These are phyloP conservation scores for Liodrosophila aerea DNA, from an alignment of 2,888 invertebrate species.

Conservation along the genomic window DNA sequence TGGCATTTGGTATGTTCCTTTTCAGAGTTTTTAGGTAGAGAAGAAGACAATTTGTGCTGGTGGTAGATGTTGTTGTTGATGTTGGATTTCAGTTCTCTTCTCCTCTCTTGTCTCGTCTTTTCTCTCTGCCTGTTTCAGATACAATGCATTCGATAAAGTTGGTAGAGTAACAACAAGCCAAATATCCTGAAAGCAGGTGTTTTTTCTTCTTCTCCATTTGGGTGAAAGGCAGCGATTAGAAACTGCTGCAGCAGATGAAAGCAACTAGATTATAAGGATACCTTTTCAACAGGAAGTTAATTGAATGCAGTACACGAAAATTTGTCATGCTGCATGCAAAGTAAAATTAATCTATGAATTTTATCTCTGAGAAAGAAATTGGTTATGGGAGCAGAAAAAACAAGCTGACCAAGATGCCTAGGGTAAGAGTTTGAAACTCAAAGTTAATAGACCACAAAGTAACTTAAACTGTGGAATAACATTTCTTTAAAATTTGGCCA, in stretches of 20 bases:
- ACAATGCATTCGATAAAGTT: constrained; percentile 51
- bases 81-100: neutral
- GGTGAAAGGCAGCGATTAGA: constrained; percentile 40
- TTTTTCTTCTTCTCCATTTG: no score
- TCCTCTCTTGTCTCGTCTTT: constrained; percentile 5
- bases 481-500: no score
- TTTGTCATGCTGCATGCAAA: neutral
- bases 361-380: neutral
- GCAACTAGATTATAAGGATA: constrained; percentile 36
- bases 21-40: constrained; percentile 55
- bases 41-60: constrained; percentile 54
- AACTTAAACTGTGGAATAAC: no score
- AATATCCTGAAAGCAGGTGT: constrained; percentile 46
- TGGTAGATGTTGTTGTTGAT: constrained; percentile 19
- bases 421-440: no score
- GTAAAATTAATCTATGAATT: neutral
- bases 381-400: no score
- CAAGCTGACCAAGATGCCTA: no score
- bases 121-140: constrained; percentile 20
- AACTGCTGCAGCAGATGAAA: constrained; percentile 39
- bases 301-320: constrained; percentile 5
- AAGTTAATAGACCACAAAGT: no score
- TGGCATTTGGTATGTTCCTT: constrained; percentile 51
- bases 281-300: constrained; percentile 31
- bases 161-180: neutral